A percentile compares a stretch with the other conserved stretches of the same genome.
These are phyloP conservation scores for Brachionus sp. DNA, from an alignment of 1,140 invertebrate species.

Conservation along the genomic window DNA sequence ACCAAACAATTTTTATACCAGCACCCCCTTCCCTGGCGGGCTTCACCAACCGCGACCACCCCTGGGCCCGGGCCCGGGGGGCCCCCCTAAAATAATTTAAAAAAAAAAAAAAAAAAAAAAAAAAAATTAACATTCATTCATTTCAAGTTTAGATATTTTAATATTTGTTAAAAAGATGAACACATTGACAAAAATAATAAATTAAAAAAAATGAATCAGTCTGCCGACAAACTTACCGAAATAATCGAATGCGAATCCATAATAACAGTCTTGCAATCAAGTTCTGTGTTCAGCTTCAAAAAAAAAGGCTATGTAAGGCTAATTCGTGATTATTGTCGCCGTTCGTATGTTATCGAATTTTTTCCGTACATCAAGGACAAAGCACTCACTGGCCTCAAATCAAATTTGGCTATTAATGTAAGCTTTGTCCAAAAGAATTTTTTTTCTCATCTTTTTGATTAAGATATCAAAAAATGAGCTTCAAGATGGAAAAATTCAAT, in stretches of 20 bases:
- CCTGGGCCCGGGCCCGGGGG: no score
- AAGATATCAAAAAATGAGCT: neutral
- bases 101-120: no score
- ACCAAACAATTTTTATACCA: no score
- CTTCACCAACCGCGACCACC: no score
- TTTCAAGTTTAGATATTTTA: neutral
- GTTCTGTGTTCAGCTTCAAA: neutral
- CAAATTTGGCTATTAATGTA: neutral
- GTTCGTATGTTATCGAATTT: conserved; percentile 38
- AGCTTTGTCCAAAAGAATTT: neutral
- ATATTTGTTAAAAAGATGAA: neutral
- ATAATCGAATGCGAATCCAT: conserved; percentile 38
- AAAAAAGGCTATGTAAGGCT: conserved; percentile 21
- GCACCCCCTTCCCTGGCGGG: no score
- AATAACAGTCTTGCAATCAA: neutral
- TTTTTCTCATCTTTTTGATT: neutral
- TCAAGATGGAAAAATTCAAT: neutral
- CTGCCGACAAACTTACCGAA: neutral
- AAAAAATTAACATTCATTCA: neutral
- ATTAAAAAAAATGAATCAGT: neutral
- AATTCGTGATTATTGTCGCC: neutral
- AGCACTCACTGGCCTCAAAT: neutral
- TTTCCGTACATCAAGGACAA: neutral
- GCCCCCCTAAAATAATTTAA: no score
- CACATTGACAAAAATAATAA: neutral